Evolutionary conservation across 2,888 invertebrate genomes (phyloP), one percentile per base, ranked within the genome.

Genomic region (Automeris io): DNA sequence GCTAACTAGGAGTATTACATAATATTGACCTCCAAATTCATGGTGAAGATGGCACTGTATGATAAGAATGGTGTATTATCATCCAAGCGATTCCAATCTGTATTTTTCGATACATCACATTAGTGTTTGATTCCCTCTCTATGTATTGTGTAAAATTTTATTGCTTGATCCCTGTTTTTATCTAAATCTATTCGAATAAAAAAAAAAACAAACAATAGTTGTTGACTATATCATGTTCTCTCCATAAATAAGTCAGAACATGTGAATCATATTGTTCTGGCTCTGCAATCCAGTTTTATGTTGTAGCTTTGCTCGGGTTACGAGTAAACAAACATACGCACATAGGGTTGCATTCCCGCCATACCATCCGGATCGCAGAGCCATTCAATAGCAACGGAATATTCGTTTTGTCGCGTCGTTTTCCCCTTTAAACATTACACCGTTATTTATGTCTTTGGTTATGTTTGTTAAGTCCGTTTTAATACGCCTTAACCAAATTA

Each of bases 321-420:
- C 33, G 33, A 8, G 22, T 16, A 23, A 13, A 25, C 40, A 26
- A 35, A 38, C 35, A n/a, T n/a, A n/a, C n/a, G n/a, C n/a, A 38
- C 9, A 23, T 12, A 16, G 34, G 40, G 43, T 43, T 34, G 41
- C 36, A 38, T 37, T 46, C 36, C 34, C 33, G 43, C 23, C 25
- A 23, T 41, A 23, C 21, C 31, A 40, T 44, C 26, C 40, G 31
- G 12, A 35, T 41, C 37, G 16, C 33, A 37, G 23, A 29, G 7
- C 25, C 26, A 33, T 38, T 32, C 33, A 22, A 36, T 29, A 38
- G 21, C 21, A 26, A 26, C 9, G 33, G 31, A 37, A 42, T 46
- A 33, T 33, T 38, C 26, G 38, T 38, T 38, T 26, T 33, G 33
- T 16, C 25, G n/a, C 38, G 19, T 22, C 31, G 11, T 32, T 31